Percentiles rank a stretch among this genome's conserved stretches.
These are phyloP conservation scores for Pteropus rufus DNA, from an alignment of 2,797 vertebrate genomes.

Conservation along the genomic window DNA sequence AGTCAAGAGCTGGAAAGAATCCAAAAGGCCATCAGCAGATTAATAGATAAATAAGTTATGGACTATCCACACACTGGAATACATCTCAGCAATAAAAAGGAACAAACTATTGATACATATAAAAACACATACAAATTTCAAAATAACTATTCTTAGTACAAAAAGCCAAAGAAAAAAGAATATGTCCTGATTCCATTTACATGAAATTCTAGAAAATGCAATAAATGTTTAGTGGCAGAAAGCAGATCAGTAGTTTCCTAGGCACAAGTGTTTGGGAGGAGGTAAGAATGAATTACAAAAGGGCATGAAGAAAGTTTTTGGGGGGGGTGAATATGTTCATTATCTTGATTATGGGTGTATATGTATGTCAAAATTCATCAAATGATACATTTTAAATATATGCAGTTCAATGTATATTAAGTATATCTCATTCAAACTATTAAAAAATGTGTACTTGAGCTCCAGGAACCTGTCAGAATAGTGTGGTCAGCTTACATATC, in stretches of 20 bases:
- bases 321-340: neutral
- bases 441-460: neutral
- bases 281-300: neutral
- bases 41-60: neutral
- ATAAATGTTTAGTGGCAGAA: neutral
- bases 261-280: neutral
- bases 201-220: neutral
- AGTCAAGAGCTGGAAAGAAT: conserved; percentile 3
- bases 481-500: neutral
- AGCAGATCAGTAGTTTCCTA: neutral
- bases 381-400: neutral
- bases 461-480: neutral
- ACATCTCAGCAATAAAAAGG: neutral
- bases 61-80: neutral
- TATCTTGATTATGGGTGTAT: neutral
- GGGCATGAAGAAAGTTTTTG: neutral
- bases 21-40: neutral
- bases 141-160: neutral
- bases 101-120: neutral
- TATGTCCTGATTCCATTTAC: neutral
- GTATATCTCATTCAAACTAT: neutral
- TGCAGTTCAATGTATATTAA: neutral
- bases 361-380: neutral
- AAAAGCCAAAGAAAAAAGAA: neutral
- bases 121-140: neutral